Conservation (phyloP, 2,888 invertebrate species). For the Drosophila algonquin region DNA sequence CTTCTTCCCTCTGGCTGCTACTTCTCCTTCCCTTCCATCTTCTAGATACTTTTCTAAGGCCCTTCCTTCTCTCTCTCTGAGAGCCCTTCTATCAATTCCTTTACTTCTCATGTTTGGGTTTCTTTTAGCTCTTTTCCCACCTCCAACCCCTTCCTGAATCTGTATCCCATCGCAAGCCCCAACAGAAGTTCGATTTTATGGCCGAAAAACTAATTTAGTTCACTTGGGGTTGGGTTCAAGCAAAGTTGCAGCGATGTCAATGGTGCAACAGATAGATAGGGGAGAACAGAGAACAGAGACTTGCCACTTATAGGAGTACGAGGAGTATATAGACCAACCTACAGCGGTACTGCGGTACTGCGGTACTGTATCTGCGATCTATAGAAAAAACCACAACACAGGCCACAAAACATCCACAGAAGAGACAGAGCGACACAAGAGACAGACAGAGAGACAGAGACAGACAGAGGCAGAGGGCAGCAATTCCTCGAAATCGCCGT, state of each 20-base stretch:
- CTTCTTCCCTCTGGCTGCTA: too few relatives aligned
- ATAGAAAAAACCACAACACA: slow-evolving; percentile 64
- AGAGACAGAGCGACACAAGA: slow-evolving; percentile 14
- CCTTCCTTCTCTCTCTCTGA: neutral
- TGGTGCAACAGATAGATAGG: slow-evolving; percentile 17
- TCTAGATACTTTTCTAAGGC: neutral
- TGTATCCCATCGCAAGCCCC: neutral
- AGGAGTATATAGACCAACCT: slow-evolving; percentile 23
- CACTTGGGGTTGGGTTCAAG: slow-evolving; percentile 41
- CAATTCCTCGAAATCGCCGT: slow-evolving; percentile 77
- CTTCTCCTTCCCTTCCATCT: too few relatives aligned
- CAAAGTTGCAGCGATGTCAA: slow-evolving; percentile 54
- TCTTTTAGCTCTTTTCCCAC: neutral
- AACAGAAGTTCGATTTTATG: slow-evolving; percentile 39
- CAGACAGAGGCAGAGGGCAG: slow-evolving; percentile 38
- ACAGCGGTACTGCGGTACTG: slow-evolving; percentile 58
- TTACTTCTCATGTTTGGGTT: neutral
- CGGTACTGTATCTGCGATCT: slow-evolving; percentile 66
- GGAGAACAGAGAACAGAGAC: neutral
- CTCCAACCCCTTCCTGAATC: neutral
- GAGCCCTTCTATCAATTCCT: neutral
- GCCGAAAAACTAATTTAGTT: slow-evolving; percentile 67
- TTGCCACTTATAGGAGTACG: slow-evolving; percentile 6
- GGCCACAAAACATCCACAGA: slow-evolving; percentile 22
- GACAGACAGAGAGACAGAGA: slow-evolving; percentile 12